Conservation (phyloP, 1,140 invertebrate species). For the Listronotus oregonensis region DNA sequence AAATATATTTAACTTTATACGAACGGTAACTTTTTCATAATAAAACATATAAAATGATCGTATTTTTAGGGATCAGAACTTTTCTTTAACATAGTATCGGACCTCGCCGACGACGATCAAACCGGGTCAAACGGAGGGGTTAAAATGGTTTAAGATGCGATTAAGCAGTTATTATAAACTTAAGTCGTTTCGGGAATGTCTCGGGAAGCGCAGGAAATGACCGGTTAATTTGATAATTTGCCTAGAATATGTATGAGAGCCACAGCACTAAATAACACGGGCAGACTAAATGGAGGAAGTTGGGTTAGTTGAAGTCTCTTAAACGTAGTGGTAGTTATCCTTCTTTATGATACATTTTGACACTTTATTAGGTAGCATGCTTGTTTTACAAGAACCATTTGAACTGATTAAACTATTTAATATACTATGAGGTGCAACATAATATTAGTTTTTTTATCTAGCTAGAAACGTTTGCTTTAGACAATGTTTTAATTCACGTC, state of each 20-base stretch:
- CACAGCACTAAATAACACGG: conserved; percentile 24
- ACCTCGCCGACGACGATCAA: background rate
- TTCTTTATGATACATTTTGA: conserved; percentile 14
- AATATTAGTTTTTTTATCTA: too few relatives aligned
- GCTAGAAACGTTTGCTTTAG: too few relatives aligned
- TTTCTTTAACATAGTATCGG: background rate
- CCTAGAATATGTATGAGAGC: conserved; percentile 35
- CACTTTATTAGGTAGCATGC: conserved; percentile 15
- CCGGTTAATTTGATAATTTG: conserved; percentile 39
- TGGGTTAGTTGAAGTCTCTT: conserved; percentile 24
- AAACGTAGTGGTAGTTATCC: conserved; percentile 10
- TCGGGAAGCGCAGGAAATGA: conserved; percentile 30
- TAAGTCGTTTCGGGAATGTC: conserved; percentile 30
- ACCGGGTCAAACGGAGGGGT: conserved; percentile 10
- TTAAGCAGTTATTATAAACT: conserved; percentile 35
- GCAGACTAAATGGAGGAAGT: conserved; percentile 23
- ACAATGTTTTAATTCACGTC: too few relatives aligned
- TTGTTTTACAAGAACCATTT: background rate
- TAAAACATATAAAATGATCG: too few relatives aligned
- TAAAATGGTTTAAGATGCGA: conserved; percentile 34
- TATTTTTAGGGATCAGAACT: too few relatives aligned
- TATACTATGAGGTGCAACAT: too few relatives aligned
- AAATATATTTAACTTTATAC: too few relatives aligned
- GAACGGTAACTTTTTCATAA: too few relatives aligned
- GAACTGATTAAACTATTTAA: too few relatives aligned